Base-by-base conservation (phyloP, 2,888 invertebrate species). In the Phanerotoma sp. region DNA sequence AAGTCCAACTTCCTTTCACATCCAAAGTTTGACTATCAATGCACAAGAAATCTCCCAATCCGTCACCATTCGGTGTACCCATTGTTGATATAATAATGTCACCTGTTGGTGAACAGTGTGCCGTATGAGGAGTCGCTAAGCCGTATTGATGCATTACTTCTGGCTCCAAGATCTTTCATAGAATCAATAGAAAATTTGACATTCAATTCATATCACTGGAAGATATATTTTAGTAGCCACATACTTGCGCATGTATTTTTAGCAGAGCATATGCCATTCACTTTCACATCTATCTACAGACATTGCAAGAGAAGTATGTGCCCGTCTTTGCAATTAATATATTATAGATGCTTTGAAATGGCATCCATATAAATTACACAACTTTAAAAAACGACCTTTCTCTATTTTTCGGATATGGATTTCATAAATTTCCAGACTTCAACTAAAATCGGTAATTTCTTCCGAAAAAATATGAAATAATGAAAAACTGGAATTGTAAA, bases 31-130 rank as follows among this genome's bases (percentile, higher is more conserved):
- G 83, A 15, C 89, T 85, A 78, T 97, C 94, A 64, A 98, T 82
- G 59, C 95, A 81, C 49, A 96, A 79, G 71, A 95, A 98, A 63
- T 94, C 91, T 35, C 95, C 93, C 76, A 89, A 87, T 13, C 84
- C 89, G 66, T 93, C 85, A 51, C 90, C 94, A n/a, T 91, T 79
- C 25, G 83, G 83, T 78, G 95, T 93, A 11, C 96, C 98, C 87
- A 98, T 86, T 10, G 89, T 88, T 5, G 96, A 96, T 69, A 99
- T 94, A 90, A 98, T 93, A 59, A 98, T 87, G 71, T 96, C 89
- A 1, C 97, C 97, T 64, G 84, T 85, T 15, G 94, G 91, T 61
- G 97, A 80, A 77, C 98, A 98, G 77, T 99, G 98, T 3, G 92
- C 81, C 1, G 98, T 96, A 72, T 98, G 98, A 0, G 94, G 95